Percentiles rank a stretch among this genome's conserved stretches.
Conservation (phyloP, 2,113 vertebrate species). For the Empidonax traillii region DNA sequence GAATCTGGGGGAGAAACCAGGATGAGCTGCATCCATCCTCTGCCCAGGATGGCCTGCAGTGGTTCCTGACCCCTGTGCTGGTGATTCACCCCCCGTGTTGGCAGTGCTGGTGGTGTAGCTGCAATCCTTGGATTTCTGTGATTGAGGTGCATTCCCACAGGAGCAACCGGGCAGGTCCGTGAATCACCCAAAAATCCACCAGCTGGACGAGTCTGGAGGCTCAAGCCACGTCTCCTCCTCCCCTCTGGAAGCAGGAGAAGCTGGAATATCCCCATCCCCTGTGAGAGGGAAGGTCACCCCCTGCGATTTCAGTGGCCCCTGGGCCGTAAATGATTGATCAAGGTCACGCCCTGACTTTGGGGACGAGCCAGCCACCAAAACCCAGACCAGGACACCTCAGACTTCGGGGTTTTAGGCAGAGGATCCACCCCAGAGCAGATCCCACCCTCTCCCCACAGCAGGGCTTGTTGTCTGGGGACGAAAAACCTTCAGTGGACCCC, state of each 20-base stretch:
- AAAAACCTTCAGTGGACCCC: neutral
- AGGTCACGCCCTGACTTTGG: neutral
- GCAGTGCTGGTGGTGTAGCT: slow-evolving; percentile 32
- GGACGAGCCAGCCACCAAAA: neutral
- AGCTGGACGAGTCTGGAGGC: rapidly evolving
- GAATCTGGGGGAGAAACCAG: neutral
- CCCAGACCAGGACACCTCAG: neutral
- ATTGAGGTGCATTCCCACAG: slow-evolving; percentile 26
- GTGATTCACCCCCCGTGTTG: neutral
- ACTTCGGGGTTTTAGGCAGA: neutral
- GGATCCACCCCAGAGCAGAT: neutral
- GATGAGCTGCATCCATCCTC: neutral
- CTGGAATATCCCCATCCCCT: neutral
- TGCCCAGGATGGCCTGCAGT: rapidly evolving
- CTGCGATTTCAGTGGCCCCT: neutral
- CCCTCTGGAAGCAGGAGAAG: neutral
- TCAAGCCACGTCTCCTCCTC: rapidly evolving
- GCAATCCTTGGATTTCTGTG: slow-evolving; percentile 26
- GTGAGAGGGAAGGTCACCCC: neutral
- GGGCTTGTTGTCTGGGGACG: neutral
- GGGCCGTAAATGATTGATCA: neutral
- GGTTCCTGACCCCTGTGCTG: neutral
- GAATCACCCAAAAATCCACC: neutral
- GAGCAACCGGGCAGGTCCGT: neutral
- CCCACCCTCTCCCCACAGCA: neutral